Evolutionary conservation across 2,888 invertebrate genomes (phyloP).

Genomic region (Drosophila aldrichi): DNA sequence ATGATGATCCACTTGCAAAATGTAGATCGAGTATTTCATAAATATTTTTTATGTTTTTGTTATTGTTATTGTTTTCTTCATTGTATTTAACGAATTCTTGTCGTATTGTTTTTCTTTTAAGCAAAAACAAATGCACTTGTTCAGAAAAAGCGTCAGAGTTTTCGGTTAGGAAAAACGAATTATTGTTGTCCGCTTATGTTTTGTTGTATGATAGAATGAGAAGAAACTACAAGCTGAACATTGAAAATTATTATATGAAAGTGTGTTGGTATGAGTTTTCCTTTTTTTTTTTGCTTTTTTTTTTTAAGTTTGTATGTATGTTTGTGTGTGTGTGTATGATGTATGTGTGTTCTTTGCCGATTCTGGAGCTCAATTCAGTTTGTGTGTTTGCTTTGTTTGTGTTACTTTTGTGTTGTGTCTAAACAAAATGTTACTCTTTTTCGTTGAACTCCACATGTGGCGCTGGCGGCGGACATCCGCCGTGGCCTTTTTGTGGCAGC

Average conservation of each 20-base stretch:
- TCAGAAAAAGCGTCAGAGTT: conserved; percentile 71
- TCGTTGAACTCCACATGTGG: conserved; percentile 83
- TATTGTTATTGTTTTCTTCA: conserved; percentile 32
- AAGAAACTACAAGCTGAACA: conserved; percentile 74
- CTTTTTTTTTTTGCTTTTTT: conserved; percentile 1
- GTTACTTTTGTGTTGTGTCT: conserved; percentile 65
- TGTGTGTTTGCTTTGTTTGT: conserved; percentile 38
- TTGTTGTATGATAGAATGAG: conserved; percentile 57
- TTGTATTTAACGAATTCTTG: conserved; percentile 52
- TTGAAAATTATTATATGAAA: conserved; percentile 55
- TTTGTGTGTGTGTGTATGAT: conserved; percentile 20
- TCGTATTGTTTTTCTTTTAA: conserved; percentile 52
- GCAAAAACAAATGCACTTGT: conserved; percentile 79
- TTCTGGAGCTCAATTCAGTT: conserved; percentile 47
- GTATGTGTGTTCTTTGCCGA: conserved; percentile 23
- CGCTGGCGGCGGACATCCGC: conserved; percentile 73
- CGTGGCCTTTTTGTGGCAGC: conserved; percentile 84
- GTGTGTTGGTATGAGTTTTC: conserved; percentile 33
- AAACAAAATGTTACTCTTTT: conserved; percentile 82
- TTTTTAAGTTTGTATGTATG: conserved; percentile 1
- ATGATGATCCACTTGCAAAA: conserved; percentile 51
- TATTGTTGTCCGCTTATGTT: conserved; percentile 40
- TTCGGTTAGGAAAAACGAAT: conserved; percentile 38
- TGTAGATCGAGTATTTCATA: conserved; percentile 72
- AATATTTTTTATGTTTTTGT: conserved; percentile 61